Evolutionary conservation across 2,797 vertebrate genomes (phyloP).

Genomic region (Anomalospiza imberbis): DNA sequence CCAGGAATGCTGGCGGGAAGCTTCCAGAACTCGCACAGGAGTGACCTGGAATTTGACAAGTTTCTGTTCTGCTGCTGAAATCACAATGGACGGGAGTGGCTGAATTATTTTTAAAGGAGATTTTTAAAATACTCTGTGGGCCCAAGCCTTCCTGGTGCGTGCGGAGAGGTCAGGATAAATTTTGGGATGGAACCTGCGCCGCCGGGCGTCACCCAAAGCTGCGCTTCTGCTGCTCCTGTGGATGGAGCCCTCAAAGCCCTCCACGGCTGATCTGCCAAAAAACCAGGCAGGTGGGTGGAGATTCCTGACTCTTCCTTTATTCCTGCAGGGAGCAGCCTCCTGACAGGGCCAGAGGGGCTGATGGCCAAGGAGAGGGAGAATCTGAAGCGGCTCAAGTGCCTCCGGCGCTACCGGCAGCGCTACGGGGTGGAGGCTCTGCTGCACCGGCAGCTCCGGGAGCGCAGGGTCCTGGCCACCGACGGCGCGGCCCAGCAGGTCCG

Average conservation of each 20-base stretch:
- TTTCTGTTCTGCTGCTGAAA: background rate
- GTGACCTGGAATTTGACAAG: background rate
- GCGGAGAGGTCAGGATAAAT: accelerated
- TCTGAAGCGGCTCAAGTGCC: conserved; percentile 89
- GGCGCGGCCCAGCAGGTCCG: conserved; percentile 81
- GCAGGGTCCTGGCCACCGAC: conserved; percentile 87
- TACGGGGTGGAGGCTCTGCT: conserved; percentile 94
- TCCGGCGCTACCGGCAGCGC: conserved; percentile 91
- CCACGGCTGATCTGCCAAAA: accelerated
- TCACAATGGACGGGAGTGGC: background rate
- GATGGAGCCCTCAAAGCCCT: background rate
- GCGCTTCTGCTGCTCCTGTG: accelerated
- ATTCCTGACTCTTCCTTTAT: background rate
- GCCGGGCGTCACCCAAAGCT: background rate
- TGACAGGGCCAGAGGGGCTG: conserved; percentile 90
- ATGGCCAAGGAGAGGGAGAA: conserved; percentile 90
- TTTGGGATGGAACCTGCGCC: background rate
- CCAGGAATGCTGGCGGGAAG: background rate
- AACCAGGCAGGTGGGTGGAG: background rate
- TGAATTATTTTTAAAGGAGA: background rate
- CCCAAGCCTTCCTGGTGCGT: accelerated
- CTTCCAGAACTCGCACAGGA: background rate
- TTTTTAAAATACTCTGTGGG: background rate
- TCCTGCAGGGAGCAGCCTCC: conserved; percentile 85
- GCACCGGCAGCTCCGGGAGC: conserved; percentile 90